phyloP scores from a whole-genome alignment of 2,888 invertebrate genomes.

The Carterocephalus palaemon region DNA sequence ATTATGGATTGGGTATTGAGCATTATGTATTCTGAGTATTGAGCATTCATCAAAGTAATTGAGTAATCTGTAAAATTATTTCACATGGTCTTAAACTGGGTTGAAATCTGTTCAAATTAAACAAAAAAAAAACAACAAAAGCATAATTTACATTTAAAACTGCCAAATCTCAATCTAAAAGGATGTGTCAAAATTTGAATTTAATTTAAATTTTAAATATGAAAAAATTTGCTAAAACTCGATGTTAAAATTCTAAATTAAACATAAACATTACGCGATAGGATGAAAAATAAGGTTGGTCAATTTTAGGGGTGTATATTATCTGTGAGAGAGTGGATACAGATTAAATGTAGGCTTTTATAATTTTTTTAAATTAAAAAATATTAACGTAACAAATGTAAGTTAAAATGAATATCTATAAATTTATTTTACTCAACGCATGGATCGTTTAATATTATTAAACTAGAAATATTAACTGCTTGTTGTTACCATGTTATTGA shows the following conservation, averaged over 20 bases:
- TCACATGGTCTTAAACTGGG: no score
- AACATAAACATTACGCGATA: constrained; percentile 40
- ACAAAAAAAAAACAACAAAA: not conserved
- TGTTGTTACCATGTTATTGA: constrained; percentile 38
- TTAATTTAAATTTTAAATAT: constrained; percentile 6
- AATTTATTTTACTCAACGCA: not conserved
- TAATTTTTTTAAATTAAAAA: constrained; percentile 24
- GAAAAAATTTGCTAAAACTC: no score
- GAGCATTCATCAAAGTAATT: no score
- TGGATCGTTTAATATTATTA: constrained; percentile 1
- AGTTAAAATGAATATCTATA: constrained; percentile 12
- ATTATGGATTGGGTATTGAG: constrained; percentile 23
- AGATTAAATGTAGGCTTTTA: constrained; percentile 11
- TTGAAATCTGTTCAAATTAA: not conserved
- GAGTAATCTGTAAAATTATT: no score
- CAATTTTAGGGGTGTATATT: constrained; percentile 57
- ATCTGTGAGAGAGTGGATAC: constrained; percentile 6
- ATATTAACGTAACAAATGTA: constrained; percentile 22
- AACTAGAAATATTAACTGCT: constrained; percentile 30
- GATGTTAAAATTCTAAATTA: constrained; percentile 58
- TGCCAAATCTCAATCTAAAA: constrained; percentile 12
- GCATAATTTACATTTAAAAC: not conserved
- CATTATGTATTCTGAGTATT: not conserved
- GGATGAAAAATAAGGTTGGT: constrained; percentile 43
- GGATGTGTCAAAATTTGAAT: constrained; percentile 2